Evolutionary conservation across 2,888 invertebrate genomes (phyloP).

Genomic region (Scaptomyza tumidula): DNA sequence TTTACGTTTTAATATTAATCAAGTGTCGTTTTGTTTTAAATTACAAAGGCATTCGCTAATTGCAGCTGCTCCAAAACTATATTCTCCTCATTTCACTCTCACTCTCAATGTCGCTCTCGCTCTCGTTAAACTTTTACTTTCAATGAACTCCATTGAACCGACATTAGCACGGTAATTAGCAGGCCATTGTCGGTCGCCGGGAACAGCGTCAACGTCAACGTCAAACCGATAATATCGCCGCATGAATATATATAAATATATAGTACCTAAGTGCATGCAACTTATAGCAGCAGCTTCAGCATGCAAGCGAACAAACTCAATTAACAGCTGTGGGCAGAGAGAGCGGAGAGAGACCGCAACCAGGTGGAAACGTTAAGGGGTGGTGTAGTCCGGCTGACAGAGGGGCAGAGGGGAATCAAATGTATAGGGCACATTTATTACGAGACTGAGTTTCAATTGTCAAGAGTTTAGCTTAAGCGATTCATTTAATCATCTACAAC

Average conservation of each 20-base stretch:
- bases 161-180: conserved; percentile 76
- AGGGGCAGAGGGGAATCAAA: conserved; percentile 1
- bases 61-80: conserved; percentile 7
- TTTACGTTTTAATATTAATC: conserved; percentile 44
- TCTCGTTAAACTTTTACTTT: conserved; percentile 70
- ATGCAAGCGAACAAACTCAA: conserved; percentile 35
- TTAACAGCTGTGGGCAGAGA: conserved; percentile 33
- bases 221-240: conserved; percentile 52
- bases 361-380: not conserved
- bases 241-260: conserved; percentile 26
- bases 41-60: conserved; percentile 2
- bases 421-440: conserved; percentile 26
- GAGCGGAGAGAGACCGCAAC: conserved; percentile 1
- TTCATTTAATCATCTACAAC: conserved; percentile 5
- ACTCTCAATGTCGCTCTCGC: conserved; percentile 2
- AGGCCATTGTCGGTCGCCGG: conserved; percentile 68
- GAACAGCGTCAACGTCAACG: conserved; percentile 54
- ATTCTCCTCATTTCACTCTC: conserved; percentile 23
- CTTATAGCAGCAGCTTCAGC: conserved; percentile 7
- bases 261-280: conserved; percentile 48
- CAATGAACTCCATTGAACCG: conserved; percentile 78
- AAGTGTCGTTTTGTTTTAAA: conserved; percentile 7
- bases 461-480: not conserved
- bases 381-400: too few species aligned
- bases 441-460: conserved; percentile 37